A percentile compares a stretch with the other conserved stretches of the same genome.
Evolutionary conservation across 2,113 vertebrate genomes (phyloP).

Genomic region (Elachura formosa): DNA sequence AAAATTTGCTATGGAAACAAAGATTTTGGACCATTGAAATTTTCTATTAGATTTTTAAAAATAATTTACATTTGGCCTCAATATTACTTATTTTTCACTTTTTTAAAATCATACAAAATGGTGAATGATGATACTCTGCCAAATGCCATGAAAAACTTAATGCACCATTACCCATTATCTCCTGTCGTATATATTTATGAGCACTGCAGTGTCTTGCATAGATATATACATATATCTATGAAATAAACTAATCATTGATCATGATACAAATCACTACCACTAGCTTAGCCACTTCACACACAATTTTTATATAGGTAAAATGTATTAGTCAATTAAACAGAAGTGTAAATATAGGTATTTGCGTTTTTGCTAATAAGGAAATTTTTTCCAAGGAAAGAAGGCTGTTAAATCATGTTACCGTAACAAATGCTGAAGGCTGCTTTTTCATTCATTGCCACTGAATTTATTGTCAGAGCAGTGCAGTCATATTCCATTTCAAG

Average conservation of each 20-base stretch:
- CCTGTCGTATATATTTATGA: background rate
- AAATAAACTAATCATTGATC: background rate
- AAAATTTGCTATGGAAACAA: background rate
- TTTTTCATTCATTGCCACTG: conserved; percentile 62
- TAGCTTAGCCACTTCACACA: background rate
- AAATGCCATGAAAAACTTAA: background rate
- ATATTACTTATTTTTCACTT: background rate
- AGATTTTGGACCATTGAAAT: background rate
- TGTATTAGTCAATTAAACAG: conserved; percentile 52
- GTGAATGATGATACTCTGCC: background rate
- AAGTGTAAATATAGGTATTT: conserved; percentile 56
- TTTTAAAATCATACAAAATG: background rate
- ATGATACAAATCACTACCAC: background rate
- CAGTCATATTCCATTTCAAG: conserved; percentile 65
- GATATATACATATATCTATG: background rate
- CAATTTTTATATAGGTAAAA: conserved; percentile 22
- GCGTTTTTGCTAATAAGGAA: conserved; percentile 17
- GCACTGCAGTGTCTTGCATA: background rate
- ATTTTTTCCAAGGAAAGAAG: conserved; percentile 26
- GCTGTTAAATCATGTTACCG: conserved; percentile 70
- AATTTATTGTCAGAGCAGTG: conserved; percentile 65
- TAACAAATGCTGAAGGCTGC: conserved; percentile 59
- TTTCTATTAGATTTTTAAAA: background rate
- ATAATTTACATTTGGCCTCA: background rate
- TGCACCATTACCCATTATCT: background rate